Base-by-base conservation (phyloP, 2,113 vertebrate genomes). In the Eupsittula cactorum region DNA sequence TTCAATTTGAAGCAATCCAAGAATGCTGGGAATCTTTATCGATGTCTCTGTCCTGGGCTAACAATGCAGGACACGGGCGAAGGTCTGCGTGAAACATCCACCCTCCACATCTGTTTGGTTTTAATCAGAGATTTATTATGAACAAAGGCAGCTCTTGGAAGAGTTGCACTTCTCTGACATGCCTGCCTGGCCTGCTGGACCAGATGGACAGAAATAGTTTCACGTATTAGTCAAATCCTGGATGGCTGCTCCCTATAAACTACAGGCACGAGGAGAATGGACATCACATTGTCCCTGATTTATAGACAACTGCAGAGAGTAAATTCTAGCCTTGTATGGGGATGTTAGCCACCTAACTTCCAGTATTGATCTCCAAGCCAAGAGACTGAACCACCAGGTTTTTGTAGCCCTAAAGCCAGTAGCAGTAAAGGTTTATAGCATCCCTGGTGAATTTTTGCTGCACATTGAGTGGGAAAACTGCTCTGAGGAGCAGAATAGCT, bases 111-210 rank as follows among this genome's bases (percentile, higher is more conserved):
- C 96, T 97, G 95, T 91, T 67, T 79, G 92, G 68, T 76, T 88
- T 84, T 81, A 95, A 62, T 31, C 10, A 1, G 85, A 88, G 93
- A 88, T 93, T 96, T 93, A 71, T 78, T 16, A 28, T 2, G 90
- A 89, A 90, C 55, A 86, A 94, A 94, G 42, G 85, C 94, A 81
- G 95, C 76, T 86, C 88, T 96, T 95, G 95, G 95, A 94, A 86
- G 88, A 23, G 64, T 7, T 64, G 25, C 62, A 50, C 77, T 29
- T 52, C 86, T 47, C 88, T 50, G 78, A 93, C 74, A 86, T 39
- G 69, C 62, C 80, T 92, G 86, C 75, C 67, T 78, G 71, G 80
- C 62, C 89, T 83, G 49, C 10, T 71, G 94, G 95, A 93, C 50
- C 93, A 95, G 92, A 92, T 84, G 94, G 90, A 52, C 73, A 96